These are phyloP conservation scores for Paradisaea rubra DNA, from an alignment of 2,113 vertebrate genomes.

Conservation along the genomic window DNA sequence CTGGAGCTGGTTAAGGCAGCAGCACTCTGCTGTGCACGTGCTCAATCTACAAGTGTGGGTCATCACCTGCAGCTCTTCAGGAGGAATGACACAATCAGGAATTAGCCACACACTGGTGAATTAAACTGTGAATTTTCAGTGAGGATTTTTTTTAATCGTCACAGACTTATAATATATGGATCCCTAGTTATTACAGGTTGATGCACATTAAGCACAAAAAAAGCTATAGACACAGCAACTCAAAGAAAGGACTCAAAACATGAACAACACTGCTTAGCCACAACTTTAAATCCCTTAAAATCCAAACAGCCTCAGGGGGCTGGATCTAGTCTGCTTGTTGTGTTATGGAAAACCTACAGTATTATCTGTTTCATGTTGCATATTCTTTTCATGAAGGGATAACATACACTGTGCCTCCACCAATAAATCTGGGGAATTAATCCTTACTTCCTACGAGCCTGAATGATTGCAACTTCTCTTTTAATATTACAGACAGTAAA, in stretches of 20 bases:
- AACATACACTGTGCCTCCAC: neutral
- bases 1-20: neutral
- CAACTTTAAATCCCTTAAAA: slow-evolving; percentile 16
- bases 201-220: neutral
- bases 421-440: neutral
- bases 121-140: neutral
- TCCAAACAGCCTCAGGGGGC: neutral
- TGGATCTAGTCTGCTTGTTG: neutral
- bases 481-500: neutral
- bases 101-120: neutral
- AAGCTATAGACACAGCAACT: neutral
- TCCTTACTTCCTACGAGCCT: neutral
- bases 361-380: neutral
- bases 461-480: neutral
- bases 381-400: neutral
- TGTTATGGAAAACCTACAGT: neutral
- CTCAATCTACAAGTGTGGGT: neutral
- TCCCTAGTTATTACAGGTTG: neutral
- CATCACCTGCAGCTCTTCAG: neutral
- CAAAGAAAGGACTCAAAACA: neutral
- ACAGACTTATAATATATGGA: neutral
- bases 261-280: neutral
- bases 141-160: neutral
- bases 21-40: neutral
- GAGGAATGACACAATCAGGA: neutral